Base-by-base conservation (phyloP, 2,113 vertebrate species). In the Gulo gulo region DNA sequence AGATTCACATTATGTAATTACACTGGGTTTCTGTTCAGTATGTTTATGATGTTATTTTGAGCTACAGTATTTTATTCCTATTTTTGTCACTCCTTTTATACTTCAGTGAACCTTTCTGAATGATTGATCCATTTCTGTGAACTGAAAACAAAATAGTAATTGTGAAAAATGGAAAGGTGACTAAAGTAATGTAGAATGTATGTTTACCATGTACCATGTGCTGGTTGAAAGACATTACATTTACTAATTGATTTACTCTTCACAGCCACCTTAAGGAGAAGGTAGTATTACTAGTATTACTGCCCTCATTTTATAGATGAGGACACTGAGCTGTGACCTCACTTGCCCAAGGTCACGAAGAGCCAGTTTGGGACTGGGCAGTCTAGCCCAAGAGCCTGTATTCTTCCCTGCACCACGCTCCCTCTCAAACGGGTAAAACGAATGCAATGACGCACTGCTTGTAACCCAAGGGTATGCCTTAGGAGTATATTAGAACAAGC, bases 1-100 rank as follows among this genome's bases (percentile, higher is more conserved):
- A 91, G 81, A 86, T 85, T 93, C 84, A 89, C 24, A 63, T 89
- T 89, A 69, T 76, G 39, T 93, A 89, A 94, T 97, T 91, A 88
- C 23, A 91, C 14, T n/a, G 57, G 73, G 74, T 59, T 95, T 91
- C 67, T 88, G 39, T 29, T 96, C 23, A 65, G 74, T 78, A 26
- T 86, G 50, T 91, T 86, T 82, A 92, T 82, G 34, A 55, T 84
- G 24, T 76, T 92, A 87, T 94, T 96, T 89, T 94, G 36, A 91
- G 65, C 31, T 84, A 1, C 9, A 85, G 45, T 69, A 76, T 74
- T 88, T 95, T 55, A 85, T 36, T 88, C n/a, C 88, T 87, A 74
- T 61, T 96, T 92, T 91, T 91, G 42, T 65, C 50, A 71, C 29
- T 88, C 45, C 31, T 74, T 95, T 91, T 90, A 86, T 45, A 63